A percentile compares a stretch with the other conserved stretches of the same genome.
Conservation (phyloP, 2,113 vertebrate species). For the Entelurus aequoreus region DNA sequence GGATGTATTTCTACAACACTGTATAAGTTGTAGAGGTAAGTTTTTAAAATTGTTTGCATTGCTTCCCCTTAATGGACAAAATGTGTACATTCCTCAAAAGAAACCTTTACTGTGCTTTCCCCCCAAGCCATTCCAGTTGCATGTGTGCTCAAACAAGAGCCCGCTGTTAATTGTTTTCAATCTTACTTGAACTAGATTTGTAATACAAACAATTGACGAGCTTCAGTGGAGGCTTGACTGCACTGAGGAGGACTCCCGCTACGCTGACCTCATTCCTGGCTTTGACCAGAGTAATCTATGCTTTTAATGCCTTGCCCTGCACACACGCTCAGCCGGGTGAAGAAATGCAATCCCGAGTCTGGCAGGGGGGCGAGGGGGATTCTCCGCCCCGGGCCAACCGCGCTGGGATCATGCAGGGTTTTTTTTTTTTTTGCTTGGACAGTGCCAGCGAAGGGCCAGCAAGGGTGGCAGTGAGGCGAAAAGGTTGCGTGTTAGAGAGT, state of each 20-base stretch:
- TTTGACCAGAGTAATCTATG: constrained; percentile 59
- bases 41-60: constrained; percentile 25
- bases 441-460: constrained; percentile 27
- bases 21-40: constrained; percentile 51
- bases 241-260: constrained; percentile 51
- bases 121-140: constrained; percentile 26
- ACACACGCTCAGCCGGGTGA: constrained; percentile 34
- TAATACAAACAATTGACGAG: constrained; percentile 34
- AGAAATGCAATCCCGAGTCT: constrained; percentile 39
- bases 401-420: constrained; percentile 29
- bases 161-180: constrained; percentile 39
- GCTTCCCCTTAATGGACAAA: constrained; percentile 27
- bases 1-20: constrained; percentile 11
- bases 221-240: constrained; percentile 40
- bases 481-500: constrained; percentile 16
- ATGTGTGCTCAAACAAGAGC: constrained; percentile 25
- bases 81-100: constrained; percentile 22
- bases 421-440: constrained; percentile 11
- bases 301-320: constrained; percentile 44
- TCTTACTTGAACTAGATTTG: constrained; percentile 45
- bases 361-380: constrained; percentile 34
- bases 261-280: constrained; percentile 62
- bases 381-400: constrained; percentile 37
- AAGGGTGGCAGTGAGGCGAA: constrained; percentile 32
- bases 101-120: constrained; percentile 18